Evolutionary conservation across 2,797 vertebrate genomes (phyloP).

Genomic region (Menidia menidia): DNA sequence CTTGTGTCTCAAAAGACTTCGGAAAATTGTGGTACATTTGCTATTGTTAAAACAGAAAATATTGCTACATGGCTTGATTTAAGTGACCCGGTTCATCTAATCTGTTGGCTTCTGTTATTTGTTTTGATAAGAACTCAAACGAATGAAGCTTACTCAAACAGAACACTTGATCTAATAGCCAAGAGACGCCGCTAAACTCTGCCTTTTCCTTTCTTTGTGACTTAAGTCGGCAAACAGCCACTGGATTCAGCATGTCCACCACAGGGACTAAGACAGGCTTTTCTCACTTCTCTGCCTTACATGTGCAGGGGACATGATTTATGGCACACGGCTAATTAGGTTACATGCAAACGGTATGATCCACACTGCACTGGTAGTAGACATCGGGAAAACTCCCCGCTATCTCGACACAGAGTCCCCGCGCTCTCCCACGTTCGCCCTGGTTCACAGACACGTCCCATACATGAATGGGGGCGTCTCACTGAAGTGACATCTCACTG

Average conservation of each 20-base stretch:
- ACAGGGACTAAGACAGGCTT: background rate
- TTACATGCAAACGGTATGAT: slow-evolving; percentile 48
- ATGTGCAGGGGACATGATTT: slow-evolving; percentile 54
- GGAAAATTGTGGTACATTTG: background rate
- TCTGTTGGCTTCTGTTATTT: background rate
- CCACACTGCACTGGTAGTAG: slow-evolving; percentile 29
- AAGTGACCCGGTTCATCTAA: background rate
- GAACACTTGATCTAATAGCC: background rate
- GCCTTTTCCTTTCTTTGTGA: too few relatives aligned
- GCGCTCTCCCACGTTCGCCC: slow-evolving; percentile 34
- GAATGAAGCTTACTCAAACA: too few relatives aligned
- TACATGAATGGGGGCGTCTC: slow-evolving; percentile 44
- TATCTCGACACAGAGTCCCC: slow-evolving; percentile 41
- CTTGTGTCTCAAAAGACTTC: background rate
- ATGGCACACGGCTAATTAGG: slow-evolving; percentile 65
- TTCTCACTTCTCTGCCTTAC: slow-evolving; percentile 16
- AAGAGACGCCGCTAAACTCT: too few relatives aligned
- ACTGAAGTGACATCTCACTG: slow-evolving; percentile 59
- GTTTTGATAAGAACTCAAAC: too few relatives aligned
- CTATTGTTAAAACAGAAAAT: background rate
- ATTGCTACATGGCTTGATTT: background rate
- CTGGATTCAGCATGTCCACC: background rate
- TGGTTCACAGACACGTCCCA: slow-evolving; percentile 32
- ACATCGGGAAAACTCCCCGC: slow-evolving; percentile 33
- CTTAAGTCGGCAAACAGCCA: background rate